A percentile compares a stretch with the other conserved stretches of the same genome.
phyloP scores from a whole-genome alignment of 2,797 vertebrate species.

The Phrynocephalus forsythii region DNA sequence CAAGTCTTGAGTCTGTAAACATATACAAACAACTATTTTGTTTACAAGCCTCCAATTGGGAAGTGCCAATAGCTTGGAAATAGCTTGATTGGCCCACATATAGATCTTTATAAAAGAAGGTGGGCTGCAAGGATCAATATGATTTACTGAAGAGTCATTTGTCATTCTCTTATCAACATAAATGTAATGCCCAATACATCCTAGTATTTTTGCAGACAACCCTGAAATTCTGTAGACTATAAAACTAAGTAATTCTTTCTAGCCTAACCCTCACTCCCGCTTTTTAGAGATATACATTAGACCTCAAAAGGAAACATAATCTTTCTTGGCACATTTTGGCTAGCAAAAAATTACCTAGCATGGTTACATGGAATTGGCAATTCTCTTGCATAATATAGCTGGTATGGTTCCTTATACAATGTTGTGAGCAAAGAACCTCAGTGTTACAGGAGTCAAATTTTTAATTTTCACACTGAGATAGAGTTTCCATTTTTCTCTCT shows the following conservation, averaged over 20 bases:
- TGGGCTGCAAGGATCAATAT: constrained; percentile 15
- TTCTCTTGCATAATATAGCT: background rate
- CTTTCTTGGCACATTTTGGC: constrained; percentile 13
- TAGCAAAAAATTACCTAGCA: constrained; percentile 33
- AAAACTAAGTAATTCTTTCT: constrained; percentile 33
- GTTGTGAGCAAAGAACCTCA: background rate
- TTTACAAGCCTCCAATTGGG: constrained; percentile 15
- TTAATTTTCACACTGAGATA: background rate
- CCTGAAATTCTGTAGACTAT: constrained; percentile 21
- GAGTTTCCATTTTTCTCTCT: background rate
- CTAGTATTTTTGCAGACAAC: constrained; percentile 1
- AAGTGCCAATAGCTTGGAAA: constrained; percentile 45
- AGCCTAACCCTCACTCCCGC: accelerated
- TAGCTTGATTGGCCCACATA: constrained; percentile 34
- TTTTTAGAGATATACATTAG: background rate
- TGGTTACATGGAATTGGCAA: background rate
- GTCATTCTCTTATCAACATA: constrained; percentile 24
- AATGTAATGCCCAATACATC: constrained; percentile 18
- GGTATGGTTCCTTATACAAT: background rate
- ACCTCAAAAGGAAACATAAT: background rate
- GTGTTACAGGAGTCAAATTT: background rate
- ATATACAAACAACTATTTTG: constrained; percentile 23
- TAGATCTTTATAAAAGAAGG: constrained; percentile 40
- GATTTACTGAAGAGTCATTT: background rate
- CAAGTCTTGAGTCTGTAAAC: constrained; percentile 17